Percentiles rank a stretch among this genome's conserved stretches.
phyloP scores from a whole-genome alignment of 2,797 vertebrate species.

The Cyprinodon diabolis region DNA sequence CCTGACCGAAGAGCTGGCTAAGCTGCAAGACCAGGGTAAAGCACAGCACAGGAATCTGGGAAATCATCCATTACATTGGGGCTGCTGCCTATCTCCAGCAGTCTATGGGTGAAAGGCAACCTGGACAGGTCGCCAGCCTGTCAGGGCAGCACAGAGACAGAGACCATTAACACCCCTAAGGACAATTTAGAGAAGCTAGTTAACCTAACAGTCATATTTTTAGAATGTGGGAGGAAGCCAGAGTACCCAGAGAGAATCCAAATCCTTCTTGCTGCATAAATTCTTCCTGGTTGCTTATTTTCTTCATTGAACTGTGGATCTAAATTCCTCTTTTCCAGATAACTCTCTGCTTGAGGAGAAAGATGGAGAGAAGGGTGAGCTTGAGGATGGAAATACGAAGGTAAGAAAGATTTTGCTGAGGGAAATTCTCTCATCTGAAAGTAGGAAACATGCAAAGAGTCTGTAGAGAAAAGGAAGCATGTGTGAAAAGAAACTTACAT shows the following conservation, averaged over 20 bases:
- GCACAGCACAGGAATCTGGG: conserved; percentile 18
- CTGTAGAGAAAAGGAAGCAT: no score
- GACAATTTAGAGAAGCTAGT: no score
- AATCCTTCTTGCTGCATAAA: neutral
- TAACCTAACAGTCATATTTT: no score
- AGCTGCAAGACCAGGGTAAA: conserved; percentile 90
- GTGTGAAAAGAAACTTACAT: neutral
- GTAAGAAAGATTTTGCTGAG: conserved; percentile 37
- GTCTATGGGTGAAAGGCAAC: no score
- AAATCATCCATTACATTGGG: no score
- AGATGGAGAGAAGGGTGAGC: conserved; percentile 75
- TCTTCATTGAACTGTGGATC: neutral
- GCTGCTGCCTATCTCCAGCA: no score
- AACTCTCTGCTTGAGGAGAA: conserved; percentile 72
- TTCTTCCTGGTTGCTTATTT: neutral
- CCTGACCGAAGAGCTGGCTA: conserved; percentile 90
- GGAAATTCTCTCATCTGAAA: neutral
- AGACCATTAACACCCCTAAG: no score
- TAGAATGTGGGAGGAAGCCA: no score
- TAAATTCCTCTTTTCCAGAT: conserved; percentile 49
- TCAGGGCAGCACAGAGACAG: no score
- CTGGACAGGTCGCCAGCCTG: no score
- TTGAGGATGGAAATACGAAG: conserved; percentile 74
- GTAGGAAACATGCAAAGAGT: no score
- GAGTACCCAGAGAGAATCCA: no score